These are phyloP conservation scores for Thyatira batis DNA, from an alignment of 2,888 invertebrate species.

Conservation along the genomic window DNA sequence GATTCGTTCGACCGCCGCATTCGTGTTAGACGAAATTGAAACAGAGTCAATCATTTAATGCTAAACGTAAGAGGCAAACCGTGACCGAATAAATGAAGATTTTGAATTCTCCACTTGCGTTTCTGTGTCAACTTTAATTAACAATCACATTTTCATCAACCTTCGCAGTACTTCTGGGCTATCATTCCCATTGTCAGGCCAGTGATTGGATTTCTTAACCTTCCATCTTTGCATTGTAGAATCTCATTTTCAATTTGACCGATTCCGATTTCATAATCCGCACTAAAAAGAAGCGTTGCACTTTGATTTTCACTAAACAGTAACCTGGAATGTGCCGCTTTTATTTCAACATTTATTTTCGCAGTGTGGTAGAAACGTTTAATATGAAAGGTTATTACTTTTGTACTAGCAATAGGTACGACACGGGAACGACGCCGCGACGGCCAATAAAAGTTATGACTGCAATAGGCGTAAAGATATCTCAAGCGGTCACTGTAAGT, in stretches of 20 bases:
- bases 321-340: conserved; percentile 15
- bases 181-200: conserved; percentile 63
- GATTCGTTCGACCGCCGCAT: conserved; percentile 77
- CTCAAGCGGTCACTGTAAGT: conserved; percentile 30
- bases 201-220: conserved; percentile 72
- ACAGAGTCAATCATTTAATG: conserved; percentile 81
- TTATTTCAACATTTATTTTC: conserved; percentile 25
- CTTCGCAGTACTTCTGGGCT: conserved; percentile 62
- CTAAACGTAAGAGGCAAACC: conserved; percentile 76
- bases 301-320: conserved; percentile 40
- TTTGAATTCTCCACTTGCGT: conserved; percentile 74
- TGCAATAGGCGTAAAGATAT: conserved; percentile 55
- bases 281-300: conserved; percentile 35
- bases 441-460: conserved; percentile 53
- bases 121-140: conserved; percentile 82
- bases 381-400: conserved; percentile 47
- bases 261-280: conserved; percentile 54
- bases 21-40: conserved; percentile 81
- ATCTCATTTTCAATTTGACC: conserved; percentile 59
- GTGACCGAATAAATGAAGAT: conserved; percentile 80
- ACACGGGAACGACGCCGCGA: conserved; percentile 34
- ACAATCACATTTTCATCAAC: conserved; percentile 79
- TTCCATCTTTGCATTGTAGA: conserved; percentile 54
- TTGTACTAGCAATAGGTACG: conserved; percentile 35
- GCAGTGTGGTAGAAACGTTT: conserved; percentile 38